Conservation (phyloP, 2,888 invertebrate genomes). For the Pachymerium ferrugineum region DNA sequence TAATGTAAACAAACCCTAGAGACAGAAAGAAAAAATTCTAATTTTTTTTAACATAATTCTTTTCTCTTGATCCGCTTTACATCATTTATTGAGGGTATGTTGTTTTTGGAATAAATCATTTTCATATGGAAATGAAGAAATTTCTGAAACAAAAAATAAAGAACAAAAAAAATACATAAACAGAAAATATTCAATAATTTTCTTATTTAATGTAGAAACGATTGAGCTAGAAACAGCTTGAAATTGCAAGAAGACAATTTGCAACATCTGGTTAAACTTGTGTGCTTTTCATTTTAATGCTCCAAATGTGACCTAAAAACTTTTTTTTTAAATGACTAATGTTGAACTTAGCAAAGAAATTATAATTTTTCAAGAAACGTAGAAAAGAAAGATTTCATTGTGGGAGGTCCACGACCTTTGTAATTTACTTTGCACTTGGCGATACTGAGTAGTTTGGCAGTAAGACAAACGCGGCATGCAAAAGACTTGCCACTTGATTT, state of each 20-base stretch:
- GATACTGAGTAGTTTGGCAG: background rate
- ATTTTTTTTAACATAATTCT: no score
- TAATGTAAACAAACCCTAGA: no score
- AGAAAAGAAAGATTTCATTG: background rate
- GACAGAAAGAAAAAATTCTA: no score
- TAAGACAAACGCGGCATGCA: conserved; percentile 13
- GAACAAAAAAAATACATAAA: background rate
- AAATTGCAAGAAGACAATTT: conserved; percentile 17
- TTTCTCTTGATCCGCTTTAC: no score
- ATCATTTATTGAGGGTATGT: no score
- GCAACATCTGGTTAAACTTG: conserved; percentile 13
- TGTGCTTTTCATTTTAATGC: background rate
- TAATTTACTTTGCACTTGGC: conserved; percentile 9
- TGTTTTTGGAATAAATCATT: no score
- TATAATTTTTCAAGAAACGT: background rate
- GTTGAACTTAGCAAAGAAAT: background rate
- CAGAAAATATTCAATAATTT: background rate
- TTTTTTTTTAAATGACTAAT: background rate
- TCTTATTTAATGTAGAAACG: background rate
- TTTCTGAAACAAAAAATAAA: background rate
- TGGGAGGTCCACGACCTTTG: background rate
- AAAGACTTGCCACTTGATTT: conserved; percentile 20
- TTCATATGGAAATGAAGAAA: no score
- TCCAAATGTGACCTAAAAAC: background rate
- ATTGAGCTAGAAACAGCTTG: background rate